Conservation (phyloP, 2,113 vertebrate genomes). For the Thomomys bottae region DNA sequence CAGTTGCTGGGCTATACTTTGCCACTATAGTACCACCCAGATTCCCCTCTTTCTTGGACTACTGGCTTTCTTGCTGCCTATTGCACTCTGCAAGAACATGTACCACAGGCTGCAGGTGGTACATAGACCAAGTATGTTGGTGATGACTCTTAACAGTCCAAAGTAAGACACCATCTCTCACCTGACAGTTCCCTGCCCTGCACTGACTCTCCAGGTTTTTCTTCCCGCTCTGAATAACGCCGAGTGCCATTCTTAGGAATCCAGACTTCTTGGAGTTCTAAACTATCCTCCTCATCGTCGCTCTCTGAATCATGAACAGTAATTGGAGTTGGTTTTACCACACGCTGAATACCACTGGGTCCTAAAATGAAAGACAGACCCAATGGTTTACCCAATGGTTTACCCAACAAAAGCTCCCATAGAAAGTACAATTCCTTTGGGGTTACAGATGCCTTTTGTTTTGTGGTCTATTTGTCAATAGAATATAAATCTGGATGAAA, state of each 20-base stretch:
- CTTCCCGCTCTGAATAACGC: constrained; percentile 86
- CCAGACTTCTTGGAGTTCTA: constrained; percentile 82
- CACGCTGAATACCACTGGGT: constrained; percentile 93
- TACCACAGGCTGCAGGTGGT: background rate
- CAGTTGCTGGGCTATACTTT: background rate
- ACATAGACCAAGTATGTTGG: background rate
- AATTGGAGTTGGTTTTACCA: constrained; percentile 89
- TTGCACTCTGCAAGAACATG: background rate
- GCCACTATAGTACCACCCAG: background rate
- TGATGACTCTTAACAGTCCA: background rate
- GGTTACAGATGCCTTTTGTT: background rate
- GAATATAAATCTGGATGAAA: background rate
- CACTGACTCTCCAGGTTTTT: constrained; percentile 84
- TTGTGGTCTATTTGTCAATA: background rate
- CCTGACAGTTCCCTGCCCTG: constrained; percentile 84
- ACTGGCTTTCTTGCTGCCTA: background rate
- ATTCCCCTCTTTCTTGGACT: background rate
- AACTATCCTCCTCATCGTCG: constrained; percentile 93
- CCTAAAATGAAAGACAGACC: constrained; percentile 84
- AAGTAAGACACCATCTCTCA: constrained; percentile 51
- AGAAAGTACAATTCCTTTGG: background rate
- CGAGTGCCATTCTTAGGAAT: constrained; percentile 85
- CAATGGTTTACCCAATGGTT: constrained; percentile 1
- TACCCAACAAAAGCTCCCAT: background rate
- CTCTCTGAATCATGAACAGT: constrained; percentile 96